phyloP scores from a whole-genome alignment of 2,888 invertebrate species.

The Pristionchus arcanus region DNA sequence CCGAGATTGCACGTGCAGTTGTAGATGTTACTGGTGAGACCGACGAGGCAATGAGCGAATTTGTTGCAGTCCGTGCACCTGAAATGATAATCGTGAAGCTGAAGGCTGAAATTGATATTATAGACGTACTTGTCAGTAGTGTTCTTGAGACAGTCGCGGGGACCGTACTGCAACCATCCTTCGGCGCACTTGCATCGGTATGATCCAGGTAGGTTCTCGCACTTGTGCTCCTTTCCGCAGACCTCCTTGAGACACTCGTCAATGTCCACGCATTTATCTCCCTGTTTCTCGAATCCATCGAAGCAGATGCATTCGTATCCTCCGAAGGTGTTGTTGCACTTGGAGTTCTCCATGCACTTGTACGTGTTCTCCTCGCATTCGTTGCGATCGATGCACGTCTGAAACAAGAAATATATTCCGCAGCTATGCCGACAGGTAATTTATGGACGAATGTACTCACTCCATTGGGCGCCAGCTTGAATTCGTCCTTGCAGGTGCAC shows the following conservation, averaged over 20 bases:
- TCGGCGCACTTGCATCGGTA: slow-evolving; percentile 48
- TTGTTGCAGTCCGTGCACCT: slow-evolving; percentile 35
- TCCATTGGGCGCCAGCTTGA: slow-evolving; percentile 19
- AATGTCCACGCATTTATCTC: slow-evolving; percentile 39
- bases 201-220: slow-evolving; percentile 38
- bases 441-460: neutral
- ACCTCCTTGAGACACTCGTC: slow-evolving; percentile 53
- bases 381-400: slow-evolving; percentile 50
- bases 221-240: neutral
- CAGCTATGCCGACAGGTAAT: neutral
- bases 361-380: slow-evolving; percentile 50
- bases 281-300: slow-evolving; percentile 13
- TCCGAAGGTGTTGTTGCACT: slow-evolving; percentile 53
- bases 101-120: too few relatives aligned
- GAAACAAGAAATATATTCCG: neutral
- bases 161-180: slow-evolving; percentile 52
- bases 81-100: neutral
- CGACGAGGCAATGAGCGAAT: slow-evolving; percentile 47
- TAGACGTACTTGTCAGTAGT: slow-evolving; percentile 3
- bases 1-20: slow-evolving; percentile 56
- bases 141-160: slow-evolving; percentile 44
- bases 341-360: slow-evolving; percentile 48
- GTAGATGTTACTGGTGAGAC: slow-evolving; percentile 18
- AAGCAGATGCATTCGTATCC: slow-evolving; percentile 50
- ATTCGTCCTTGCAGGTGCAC: slow-evolving; percentile 51